phyloP scores from a whole-genome alignment of 2,888 invertebrate species.

The Andrena trimmerana region DNA sequence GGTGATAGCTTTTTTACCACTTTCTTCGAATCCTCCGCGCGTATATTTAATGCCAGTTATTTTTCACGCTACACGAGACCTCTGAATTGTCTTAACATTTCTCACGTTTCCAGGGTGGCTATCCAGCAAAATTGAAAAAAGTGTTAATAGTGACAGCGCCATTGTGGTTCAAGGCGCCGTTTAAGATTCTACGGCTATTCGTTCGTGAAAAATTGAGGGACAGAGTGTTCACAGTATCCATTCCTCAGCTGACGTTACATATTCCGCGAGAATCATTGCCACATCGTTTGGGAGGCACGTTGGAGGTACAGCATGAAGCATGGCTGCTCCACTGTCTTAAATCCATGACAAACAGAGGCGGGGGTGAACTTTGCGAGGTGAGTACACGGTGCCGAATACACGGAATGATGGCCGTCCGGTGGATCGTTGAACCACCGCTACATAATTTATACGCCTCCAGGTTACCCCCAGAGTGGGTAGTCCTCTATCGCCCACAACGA shows the following conservation, averaged over 20 bases:
- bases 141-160: constrained; percentile 99
- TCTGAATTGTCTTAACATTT: too few relatives aligned
- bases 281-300: constrained; percentile 94
- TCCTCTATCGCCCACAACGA: constrained; percentile 81
- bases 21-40: neutral
- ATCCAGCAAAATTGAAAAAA: constrained; percentile 98
- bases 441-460: constrained; percentile 57
- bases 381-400: constrained; percentile 10
- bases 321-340: constrained; percentile 93
- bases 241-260: constrained; percentile 95
- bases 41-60: neutral
- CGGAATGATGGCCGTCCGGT: neutral
- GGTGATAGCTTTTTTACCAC: constrained; percentile 2
- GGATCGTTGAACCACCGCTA: neutral
- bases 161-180: constrained; percentile 99
- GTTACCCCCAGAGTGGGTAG: constrained; percentile 82
- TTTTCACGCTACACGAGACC: too few relatives aligned
- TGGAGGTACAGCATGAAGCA: constrained; percentile 94
- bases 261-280: constrained; percentile 96
- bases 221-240: constrained; percentile 97
- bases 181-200: constrained; percentile 97
- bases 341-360: constrained; percentile 93
- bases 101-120: constrained; percentile 91
- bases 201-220: constrained; percentile 98
- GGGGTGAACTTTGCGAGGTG: constrained; percentile 85